These are phyloP conservation scores for Choreutis nemorana DNA, from an alignment of 2,888 invertebrate genomes.

Conservation along the genomic window DNA sequence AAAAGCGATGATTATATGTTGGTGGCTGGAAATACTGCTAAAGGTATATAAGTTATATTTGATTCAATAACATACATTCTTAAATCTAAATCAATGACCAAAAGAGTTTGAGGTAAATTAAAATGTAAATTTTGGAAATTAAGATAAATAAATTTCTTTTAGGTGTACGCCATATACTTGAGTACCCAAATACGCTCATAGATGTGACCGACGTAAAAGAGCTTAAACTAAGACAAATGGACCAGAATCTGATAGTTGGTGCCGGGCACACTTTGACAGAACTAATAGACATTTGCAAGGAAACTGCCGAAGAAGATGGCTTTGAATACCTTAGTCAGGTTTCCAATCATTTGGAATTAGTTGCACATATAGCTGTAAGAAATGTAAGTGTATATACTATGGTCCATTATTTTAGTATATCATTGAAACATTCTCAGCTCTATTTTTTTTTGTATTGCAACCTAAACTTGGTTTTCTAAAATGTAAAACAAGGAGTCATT, in stretches of 20 bases:
- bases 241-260: conserved; percentile 55
- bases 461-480: too few relatives aligned
- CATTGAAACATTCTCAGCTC: too few relatives aligned
- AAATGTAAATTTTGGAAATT: too few relatives aligned
- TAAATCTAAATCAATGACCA: too few relatives aligned
- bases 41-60: too few relatives aligned
- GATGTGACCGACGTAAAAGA: conserved; percentile 68
- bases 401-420: too few relatives aligned
- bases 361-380: conserved; percentile 75
- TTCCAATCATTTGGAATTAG: conserved; percentile 69
- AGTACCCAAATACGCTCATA: conserved; percentile 56
- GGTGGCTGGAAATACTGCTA: conserved; percentile 80
- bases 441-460: too few relatives aligned
- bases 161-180: conserved; percentile 41
- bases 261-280: conserved; percentile 62
- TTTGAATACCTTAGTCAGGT: conserved; percentile 67
- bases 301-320: conserved; percentile 22
- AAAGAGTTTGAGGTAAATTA: too few relatives aligned
- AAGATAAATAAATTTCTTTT: too few relatives aligned
- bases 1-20: conserved; percentile 63
- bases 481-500: too few relatives aligned
- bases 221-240: conserved; percentile 43
- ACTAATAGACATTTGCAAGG: conserved; percentile 46
- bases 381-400: too few relatives aligned
- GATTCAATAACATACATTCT: too few relatives aligned